phyloP scores from a whole-genome alignment of 2,888 invertebrate genomes.

The Apodemia hepburni region DNA sequence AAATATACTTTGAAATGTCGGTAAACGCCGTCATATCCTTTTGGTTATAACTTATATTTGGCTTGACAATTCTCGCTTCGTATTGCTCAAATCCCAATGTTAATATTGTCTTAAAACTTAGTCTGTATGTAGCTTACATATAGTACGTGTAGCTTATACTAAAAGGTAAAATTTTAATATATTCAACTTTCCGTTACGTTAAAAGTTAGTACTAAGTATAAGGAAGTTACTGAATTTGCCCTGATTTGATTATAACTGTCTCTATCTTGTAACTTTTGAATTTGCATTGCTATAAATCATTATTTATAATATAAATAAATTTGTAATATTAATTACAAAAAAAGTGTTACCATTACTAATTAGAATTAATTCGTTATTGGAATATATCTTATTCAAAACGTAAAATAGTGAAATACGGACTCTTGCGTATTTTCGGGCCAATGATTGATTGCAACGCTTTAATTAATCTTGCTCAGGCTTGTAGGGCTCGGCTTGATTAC shows the following conservation, averaged over 20 bases:
- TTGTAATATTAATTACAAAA: neutral
- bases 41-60: slow-evolving; percentile 30
- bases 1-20: neutral
- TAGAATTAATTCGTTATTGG: neutral
- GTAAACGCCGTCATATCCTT: neutral
- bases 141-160: neutral
- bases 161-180: neutral
- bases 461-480: slow-evolving; percentile 71
- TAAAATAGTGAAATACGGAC: slow-evolving; percentile 36
- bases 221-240: too few species aligned
- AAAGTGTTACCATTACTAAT: neutral
- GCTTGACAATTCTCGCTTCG: slow-evolving; percentile 26
- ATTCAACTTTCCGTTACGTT: too few species aligned
- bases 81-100: slow-evolving; percentile 14
- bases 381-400: slow-evolving; percentile 8
- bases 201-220: too few species aligned
- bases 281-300: too few species aligned
- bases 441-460: slow-evolving; percentile 68
- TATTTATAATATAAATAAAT: too few species aligned
- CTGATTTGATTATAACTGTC: too few species aligned
- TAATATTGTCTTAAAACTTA: slow-evolving; percentile 22
- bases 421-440: slow-evolving; percentile 45
- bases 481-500: slow-evolving; percentile 55
- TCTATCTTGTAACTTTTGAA: too few species aligned
- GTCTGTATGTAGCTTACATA: slow-evolving; percentile 12